Conservation (phyloP, 30 jellyfish, hydroid and myxozoan species). For the Mastigias papua region DNA sequence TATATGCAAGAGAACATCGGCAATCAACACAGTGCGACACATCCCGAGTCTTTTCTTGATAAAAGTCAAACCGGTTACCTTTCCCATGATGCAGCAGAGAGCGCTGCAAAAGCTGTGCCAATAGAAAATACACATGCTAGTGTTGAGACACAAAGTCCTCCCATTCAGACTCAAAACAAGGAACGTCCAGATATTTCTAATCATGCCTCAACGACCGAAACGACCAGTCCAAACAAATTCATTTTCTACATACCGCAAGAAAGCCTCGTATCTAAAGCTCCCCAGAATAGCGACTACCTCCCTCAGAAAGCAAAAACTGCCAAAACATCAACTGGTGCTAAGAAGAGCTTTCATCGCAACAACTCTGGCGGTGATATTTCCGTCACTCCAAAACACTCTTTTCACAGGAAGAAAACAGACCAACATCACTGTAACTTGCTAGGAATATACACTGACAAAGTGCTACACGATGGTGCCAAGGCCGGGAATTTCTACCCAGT, state of each 20-base stretch:
- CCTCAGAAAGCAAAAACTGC: slow-evolving; percentile 5
- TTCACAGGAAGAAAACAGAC: slow-evolving; percentile 21
- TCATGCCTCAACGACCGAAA: not conserved
- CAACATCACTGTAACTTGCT: slow-evolving; percentile 56
- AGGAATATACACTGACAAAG: slow-evolving; percentile 59
- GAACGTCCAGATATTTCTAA: not conserved
- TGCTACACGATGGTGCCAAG: slow-evolving; percentile 76
- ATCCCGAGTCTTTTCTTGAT: not conserved
- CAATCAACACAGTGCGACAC: not conserved
- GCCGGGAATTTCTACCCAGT: slow-evolving; percentile 91
- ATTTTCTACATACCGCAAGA: not conserved
- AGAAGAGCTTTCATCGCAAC: slow-evolving; percentile 2
- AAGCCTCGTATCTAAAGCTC: not conserved
- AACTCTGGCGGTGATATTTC: not conserved
- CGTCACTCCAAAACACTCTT: slow-evolving; percentile 13
- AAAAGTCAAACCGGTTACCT: not conserved
- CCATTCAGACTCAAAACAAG: not conserved
- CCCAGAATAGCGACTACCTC: not conserved
- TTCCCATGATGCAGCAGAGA: not conserved
- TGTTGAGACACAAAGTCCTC: not conserved
- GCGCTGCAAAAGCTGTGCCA: not conserved
- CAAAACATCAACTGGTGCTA: slow-evolving; percentile 22
- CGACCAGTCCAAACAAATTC: not conserved
- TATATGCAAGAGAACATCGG: not conserved
- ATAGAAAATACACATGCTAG: not conserved